Evolutionary conservation across 2,113 vertebrate species (phyloP).

Genomic region (Hemiscyllium ocellatum): DNA sequence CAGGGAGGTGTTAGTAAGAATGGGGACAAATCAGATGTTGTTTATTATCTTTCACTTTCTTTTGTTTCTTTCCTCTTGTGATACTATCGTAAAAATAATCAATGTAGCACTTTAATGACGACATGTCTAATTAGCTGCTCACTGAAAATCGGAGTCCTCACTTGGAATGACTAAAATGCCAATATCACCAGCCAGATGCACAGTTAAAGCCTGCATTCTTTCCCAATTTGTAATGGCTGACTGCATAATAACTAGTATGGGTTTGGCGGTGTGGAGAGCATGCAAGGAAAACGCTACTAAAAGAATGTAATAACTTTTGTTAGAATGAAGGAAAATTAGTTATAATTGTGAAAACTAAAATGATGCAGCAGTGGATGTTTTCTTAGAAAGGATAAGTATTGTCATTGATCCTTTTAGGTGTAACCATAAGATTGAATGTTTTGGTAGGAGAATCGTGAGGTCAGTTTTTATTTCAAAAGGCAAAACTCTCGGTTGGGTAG

Average conservation of each 20-base stretch:
- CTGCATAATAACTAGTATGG: neutral
- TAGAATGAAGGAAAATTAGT: neutral
- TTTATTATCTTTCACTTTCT: neutral
- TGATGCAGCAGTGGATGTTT: neutral
- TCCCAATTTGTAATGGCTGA: neutral
- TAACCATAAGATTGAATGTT: neutral
- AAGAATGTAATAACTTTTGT: neutral
- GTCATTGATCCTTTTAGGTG: neutral
- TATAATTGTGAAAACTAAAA: neutral
- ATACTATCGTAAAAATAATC: neutral
- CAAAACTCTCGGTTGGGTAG: neutral
- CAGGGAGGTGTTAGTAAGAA: neutral
- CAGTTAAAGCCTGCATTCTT: neutral
- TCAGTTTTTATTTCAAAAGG: neutral
- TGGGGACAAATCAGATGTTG: neutral
- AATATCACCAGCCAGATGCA: neutral
- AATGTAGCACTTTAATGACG: neutral
- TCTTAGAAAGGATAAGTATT: neutral
- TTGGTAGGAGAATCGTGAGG: neutral
- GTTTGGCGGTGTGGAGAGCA: neutral
- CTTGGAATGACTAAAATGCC: conserved; percentile 5
- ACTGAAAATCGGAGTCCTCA: neutral
- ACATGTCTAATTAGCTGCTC: neutral
- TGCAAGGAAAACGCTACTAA: neutral
- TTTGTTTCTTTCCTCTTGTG: neutral